These are phyloP conservation scores for Fopius arisanus DNA, from an alignment of 1,140 invertebrate genomes.

Conservation along the genomic window DNA sequence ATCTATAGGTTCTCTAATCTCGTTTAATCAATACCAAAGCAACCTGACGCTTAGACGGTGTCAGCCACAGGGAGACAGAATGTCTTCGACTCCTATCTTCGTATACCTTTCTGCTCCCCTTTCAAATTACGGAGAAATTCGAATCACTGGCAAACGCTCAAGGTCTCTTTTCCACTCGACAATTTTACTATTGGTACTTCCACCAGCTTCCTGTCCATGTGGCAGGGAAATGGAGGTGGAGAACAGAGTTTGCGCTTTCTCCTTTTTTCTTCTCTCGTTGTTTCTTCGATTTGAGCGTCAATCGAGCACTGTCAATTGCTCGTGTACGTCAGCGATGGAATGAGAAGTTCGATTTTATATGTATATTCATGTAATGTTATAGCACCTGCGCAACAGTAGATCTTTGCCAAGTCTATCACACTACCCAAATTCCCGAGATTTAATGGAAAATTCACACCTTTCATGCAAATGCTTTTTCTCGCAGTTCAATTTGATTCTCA, in stretches of 20 bases:
- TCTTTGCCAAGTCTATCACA: not conserved
- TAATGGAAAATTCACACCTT: no score
- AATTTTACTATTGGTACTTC: not conserved
- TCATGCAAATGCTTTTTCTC: no score
- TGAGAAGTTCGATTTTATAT: not conserved
- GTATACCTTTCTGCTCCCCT: not conserved
- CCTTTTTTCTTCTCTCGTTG: not conserved
- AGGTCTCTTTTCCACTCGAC: not conserved
- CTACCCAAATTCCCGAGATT: no score
- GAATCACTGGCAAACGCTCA: not conserved
- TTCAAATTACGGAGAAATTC: not conserved
- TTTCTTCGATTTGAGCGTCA: not conserved
- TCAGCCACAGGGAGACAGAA: conserved; percentile 38
- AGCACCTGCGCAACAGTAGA: not conserved
- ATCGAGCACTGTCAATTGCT: not conserved
- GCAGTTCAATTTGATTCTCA: no score
- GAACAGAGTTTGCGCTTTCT: not conserved
- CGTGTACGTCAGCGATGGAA: not conserved
- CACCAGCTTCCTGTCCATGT: not conserved
- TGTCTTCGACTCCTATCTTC: not conserved
- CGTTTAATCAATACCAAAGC: conserved; percentile 45
- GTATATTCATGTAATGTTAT: no score
- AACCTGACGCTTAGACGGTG: conserved; percentile 40
- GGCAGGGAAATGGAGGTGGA: not conserved
- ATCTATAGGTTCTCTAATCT: conserved; percentile 33